These are phyloP conservation scores for Lepeophtheirus salmonis DNA, from an alignment of 1,140 invertebrate species.

Conservation along the genomic window DNA sequence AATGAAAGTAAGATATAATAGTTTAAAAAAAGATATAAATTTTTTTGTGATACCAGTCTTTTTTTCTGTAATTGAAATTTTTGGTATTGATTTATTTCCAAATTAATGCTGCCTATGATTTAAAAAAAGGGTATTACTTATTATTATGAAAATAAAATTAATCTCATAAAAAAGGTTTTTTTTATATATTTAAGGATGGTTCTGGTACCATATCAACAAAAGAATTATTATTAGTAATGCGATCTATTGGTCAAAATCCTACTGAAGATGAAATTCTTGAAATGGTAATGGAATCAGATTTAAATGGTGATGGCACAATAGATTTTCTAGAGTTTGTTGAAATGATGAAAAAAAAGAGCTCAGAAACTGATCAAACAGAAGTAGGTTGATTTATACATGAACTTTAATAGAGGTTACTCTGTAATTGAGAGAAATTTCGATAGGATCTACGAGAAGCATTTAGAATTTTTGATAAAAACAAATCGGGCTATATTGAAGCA, in stretches of 20 bases:
- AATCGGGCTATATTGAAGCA: constrained; percentile 9
- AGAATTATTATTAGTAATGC: constrained; percentile 15
- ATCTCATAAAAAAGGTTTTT: no score
- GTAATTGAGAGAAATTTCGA: not conserved
- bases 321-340: constrained; percentile 36
- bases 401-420: not conserved
- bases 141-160: no score
- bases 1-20: no score
- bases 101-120: no score
- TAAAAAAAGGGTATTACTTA: no score
- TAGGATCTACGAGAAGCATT: constrained; percentile 13
- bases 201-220: constrained; percentile 15
- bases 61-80: no score
- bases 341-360: constrained; percentile 35
- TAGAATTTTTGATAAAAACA: constrained; percentile 15
- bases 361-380: constrained; percentile 29
- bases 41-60: no score
- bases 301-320: constrained; percentile 30
- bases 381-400: constrained; percentile 27
- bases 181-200: constrained; percentile 8
- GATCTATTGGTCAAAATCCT: constrained; percentile 15
- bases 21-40: no score
- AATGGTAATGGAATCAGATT: constrained; percentile 13
- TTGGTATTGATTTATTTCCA: no score
- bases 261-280: constrained; percentile 14